These are phyloP conservation scores for Volucella inanis DNA, from an alignment of 2,888 invertebrate species.

Conservation along the genomic window DNA sequence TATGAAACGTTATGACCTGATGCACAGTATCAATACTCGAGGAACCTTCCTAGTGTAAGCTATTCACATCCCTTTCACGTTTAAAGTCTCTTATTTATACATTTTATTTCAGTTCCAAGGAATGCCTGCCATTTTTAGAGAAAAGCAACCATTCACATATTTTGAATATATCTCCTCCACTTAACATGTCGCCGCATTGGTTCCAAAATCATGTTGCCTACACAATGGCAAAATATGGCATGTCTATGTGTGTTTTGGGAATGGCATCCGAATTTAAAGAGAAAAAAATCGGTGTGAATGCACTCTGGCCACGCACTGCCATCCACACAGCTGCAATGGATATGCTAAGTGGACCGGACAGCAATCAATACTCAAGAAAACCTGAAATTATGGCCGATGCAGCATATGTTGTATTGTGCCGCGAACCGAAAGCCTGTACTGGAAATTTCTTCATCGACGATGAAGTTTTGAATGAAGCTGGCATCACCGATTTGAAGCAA, in stretches of 20 bases:
- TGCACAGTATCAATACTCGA: slow-evolving; percentile 96
- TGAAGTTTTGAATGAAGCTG: slow-evolving; percentile 90
- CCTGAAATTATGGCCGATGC: slow-evolving; percentile 83
- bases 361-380: slow-evolving; percentile 81
- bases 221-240: slow-evolving; percentile 99
- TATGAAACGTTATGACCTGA: slow-evolving; percentile 98
- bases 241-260: slow-evolving; percentile 99
- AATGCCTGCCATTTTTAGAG: slow-evolving; percentile 93
- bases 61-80: background rate
- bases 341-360: slow-evolving; percentile 88
- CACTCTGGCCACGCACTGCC: slow-evolving; percentile 97
- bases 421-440: slow-evolving; percentile 90
- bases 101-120: slow-evolving; percentile 88
- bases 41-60: slow-evolving; percentile 97
- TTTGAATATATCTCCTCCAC: slow-evolving; percentile 96
- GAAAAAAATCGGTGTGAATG: slow-evolving; percentile 94
- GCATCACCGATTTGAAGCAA: slow-evolving; percentile 91
- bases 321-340: slow-evolving; percentile 97
- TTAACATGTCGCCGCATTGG: slow-evolving; percentile 95
- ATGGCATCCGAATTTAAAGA: slow-evolving; percentile 97
- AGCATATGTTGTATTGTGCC: slow-evolving; percentile 82
- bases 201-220: slow-evolving; percentile 96
- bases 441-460: slow-evolving; percentile 98
- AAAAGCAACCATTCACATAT: slow-evolving; percentile 96
- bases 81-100: background rate